Evolutionary conservation across 2,888 invertebrate genomes (phyloP), one percentile per base, ranked within the genome.

Genomic region (Dicyrtomina minuta): DNA sequence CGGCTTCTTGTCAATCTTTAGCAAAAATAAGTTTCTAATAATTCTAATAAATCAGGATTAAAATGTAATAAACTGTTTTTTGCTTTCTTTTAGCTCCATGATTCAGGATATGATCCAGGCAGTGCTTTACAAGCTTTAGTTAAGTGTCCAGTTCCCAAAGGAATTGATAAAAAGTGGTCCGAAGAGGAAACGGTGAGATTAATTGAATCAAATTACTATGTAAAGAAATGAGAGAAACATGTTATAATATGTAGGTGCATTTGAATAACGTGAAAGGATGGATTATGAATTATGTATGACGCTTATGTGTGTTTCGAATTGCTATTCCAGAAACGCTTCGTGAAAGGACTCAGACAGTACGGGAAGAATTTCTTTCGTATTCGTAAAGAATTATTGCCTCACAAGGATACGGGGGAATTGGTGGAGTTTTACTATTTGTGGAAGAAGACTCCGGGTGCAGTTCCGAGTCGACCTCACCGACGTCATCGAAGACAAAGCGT

Each of bases 251-350:
- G n/a, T n/a, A n/a, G n/a, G 55, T 49, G 20, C 12, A 13, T n/a
- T 69, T 58, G 8, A 55, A 13, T 58, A 46, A 24, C 26, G n/a
- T n/a, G n/a, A n/a, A n/a, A n/a, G n/a, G n/a, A n/a, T 99, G 99
- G 99, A 99, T 99, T 86, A 99, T 98, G 85, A 96, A 97, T 46
- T 95, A n/a, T n/a, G n/a, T n/a, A n/a, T n/a, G n/a, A n/a, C n/a
- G n/a, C n/a, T n/a, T n/a, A n/a, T n/a, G n/a, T n/a, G n/a, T n/a
- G n/a, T n/a, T n/a, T n/a, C n/a, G n/a, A n/a, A n/a, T n/a, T n/a
- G n/a, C n/a, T n/a, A n/a, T n/a, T n/a, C n/a, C n/a, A n/a, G n/a
- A n/a, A n/a, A n/a, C n/a, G n/a, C n/a, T n/a, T n/a, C n/a, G n/a
- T n/a, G n/a, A n/a, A n/a, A n/a, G n/a, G n/a, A n/a, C n/a, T n/a